These are phyloP conservation scores for Scaptomyza pallida DNA, from an alignment of 1,140 invertebrate species.

Conservation along the genomic window DNA sequence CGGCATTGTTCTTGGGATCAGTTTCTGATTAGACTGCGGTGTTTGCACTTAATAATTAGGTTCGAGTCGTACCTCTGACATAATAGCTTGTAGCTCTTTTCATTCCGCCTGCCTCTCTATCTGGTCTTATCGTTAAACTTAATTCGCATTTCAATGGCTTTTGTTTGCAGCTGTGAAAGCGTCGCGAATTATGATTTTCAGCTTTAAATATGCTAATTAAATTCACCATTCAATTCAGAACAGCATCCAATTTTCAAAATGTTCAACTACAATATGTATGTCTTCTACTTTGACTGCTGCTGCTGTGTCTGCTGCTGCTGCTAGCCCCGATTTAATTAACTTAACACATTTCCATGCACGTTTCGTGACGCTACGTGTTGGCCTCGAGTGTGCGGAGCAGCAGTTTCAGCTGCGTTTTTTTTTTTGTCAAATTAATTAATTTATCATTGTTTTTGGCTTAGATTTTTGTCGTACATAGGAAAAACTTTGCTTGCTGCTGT, in stretches of 20 bases:
- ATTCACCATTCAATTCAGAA: slow-evolving; percentile 1
- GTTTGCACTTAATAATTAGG: slow-evolving; percentile 8
- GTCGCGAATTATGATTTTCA: slow-evolving; percentile 45
- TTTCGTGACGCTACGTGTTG: slow-evolving; percentile 37
- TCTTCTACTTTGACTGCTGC: not conserved
- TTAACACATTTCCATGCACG: slow-evolving; percentile 59
- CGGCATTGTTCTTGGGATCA: slow-evolving; percentile 50
- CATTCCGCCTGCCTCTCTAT: not conserved
- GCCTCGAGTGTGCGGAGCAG: slow-evolving; percentile 28
- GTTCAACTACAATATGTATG: slow-evolving; percentile 5
- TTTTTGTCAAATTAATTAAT: slow-evolving; percentile 61
- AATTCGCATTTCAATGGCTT: slow-evolving; percentile 12
- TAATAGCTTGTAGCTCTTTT: slow-evolving; percentile 2
- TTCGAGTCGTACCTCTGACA: not conserved
- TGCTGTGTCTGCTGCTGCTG: slow-evolving; percentile 6
- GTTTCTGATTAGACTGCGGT: slow-evolving; percentile 55
- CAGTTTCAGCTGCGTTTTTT: slow-evolving; percentile 9
- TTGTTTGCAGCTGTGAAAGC: slow-evolving; percentile 32
- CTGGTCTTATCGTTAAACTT: not conserved
- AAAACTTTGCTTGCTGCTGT: slow-evolving; percentile 52
- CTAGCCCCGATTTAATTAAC: slow-evolving; percentile 39
- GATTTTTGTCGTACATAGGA: slow-evolving; percentile 48
- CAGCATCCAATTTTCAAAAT: not conserved
- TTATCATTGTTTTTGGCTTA: slow-evolving; percentile 68
- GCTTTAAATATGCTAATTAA: slow-evolving; percentile 36